Evolutionary conservation across 2,797 vertebrate species (phyloP).

Genomic region (Amphiprion clarkii): DNA sequence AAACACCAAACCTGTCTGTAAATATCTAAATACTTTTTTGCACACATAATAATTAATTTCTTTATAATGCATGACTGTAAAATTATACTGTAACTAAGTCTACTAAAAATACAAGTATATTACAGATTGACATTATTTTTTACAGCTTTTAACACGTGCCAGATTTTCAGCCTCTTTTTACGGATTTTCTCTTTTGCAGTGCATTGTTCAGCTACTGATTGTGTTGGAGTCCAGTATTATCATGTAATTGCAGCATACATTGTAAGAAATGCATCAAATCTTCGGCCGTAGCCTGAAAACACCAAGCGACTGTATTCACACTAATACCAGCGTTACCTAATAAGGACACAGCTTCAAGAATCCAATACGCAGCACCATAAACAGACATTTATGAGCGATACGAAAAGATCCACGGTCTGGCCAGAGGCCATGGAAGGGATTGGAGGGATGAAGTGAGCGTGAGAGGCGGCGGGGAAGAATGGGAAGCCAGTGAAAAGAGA

Average conservation of each 20-base stretch:
- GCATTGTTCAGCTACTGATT: too few species aligned
- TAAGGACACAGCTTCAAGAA: conserved; percentile 21
- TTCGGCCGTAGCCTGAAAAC: not conserved
- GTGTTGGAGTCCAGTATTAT: too few species aligned
- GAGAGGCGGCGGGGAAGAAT: conserved; percentile 25
- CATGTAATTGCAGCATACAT: not conserved
- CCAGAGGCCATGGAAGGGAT: conserved; percentile 45
- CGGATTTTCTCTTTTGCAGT: too few species aligned
- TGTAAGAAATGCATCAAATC: conserved; percentile 23
- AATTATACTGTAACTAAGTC: too few species aligned
- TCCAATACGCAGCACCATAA: conserved; percentile 23
- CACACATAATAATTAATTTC: too few species aligned
- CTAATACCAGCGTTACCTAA: conserved; percentile 13
- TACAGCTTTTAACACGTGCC: too few species aligned
- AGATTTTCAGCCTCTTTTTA: too few species aligned
- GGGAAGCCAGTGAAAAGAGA: conserved; percentile 27
- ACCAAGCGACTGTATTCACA: not conserved
- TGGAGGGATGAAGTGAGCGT: conserved; percentile 35
- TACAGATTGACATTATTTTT: too few species aligned
- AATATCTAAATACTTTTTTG: too few species aligned
- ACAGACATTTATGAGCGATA: conserved; percentile 46
- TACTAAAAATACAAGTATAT: too few species aligned
- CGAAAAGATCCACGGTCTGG: conserved; percentile 34
- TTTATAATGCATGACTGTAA: too few species aligned
- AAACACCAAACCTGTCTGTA: too few species aligned